Evolutionary conservation across 23 tunicate species (phyloP).

Genomic region (Clavelina lepadiformis): DNA sequence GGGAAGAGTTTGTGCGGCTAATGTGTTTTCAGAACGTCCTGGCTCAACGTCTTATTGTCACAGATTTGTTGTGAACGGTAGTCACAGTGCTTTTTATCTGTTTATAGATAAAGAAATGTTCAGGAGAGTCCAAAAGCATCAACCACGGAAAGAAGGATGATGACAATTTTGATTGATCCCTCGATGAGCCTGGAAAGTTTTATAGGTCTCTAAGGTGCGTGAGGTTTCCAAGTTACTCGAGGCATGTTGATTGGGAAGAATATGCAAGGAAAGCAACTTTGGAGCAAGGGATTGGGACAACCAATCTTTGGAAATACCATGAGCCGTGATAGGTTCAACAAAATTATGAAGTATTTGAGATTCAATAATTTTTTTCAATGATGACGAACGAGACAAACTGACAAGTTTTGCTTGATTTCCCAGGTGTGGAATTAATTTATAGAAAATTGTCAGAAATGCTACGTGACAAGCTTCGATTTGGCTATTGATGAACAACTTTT

Average conservation of each 20-base stretch:
- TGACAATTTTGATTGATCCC: slow-evolving; percentile 1
- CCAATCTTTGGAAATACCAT: slow-evolving; percentile 10
- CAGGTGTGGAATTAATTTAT: slow-evolving; percentile 8
- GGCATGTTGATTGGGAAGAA: slow-evolving; percentile 3
- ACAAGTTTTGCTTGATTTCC: slow-evolving; percentile 9
- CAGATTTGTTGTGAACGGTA: neutral
- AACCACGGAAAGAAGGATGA: slow-evolving; percentile 9
- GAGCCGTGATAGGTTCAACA: slow-evolving; percentile 7
- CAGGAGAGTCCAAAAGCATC: slow-evolving; percentile 2
- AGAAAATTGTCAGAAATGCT: slow-evolving; percentile 16
- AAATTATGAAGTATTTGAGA: slow-evolving; percentile 15
- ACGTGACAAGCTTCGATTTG: slow-evolving; percentile 18
- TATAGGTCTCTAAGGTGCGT: too few relatives aligned
- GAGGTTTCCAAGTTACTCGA: neutral
- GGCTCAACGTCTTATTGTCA: slow-evolving; percentile 5
- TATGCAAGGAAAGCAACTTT: slow-evolving; percentile 6
- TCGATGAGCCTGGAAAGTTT: slow-evolving; percentile 5
- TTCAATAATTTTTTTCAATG: slow-evolving; percentile 4
- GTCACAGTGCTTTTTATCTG: slow-evolving; percentile 3
- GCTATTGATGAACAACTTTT: slow-evolving; percentile 24
- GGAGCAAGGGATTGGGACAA: slow-evolving; percentile 7
- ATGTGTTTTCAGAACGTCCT: slow-evolving; percentile 5
- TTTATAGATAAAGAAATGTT: neutral
- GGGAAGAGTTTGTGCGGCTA: slow-evolving; percentile 17
- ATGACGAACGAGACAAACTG: slow-evolving; percentile 16